phyloP scores from a whole-genome alignment of 1,140 invertebrate genomes.

The Meloidogyne exigua region DNA sequence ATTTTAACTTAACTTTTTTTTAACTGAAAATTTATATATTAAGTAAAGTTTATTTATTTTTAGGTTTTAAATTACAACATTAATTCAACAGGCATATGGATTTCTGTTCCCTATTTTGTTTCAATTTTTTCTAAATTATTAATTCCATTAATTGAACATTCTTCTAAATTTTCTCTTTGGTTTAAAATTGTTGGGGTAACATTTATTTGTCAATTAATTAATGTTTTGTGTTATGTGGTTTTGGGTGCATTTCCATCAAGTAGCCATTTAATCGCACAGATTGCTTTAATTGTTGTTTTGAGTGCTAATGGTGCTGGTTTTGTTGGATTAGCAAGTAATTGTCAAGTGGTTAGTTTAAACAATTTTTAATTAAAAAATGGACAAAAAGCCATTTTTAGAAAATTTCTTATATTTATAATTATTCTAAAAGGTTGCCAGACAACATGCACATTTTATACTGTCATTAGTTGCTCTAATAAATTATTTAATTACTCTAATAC shows the following conservation, averaged over 20 bases:
- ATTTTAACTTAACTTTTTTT: too few species aligned
- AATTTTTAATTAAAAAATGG: neutral
- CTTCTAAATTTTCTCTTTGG: neutral
- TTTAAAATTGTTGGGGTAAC: conserved; percentile 20
- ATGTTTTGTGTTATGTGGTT: conserved; percentile 20
- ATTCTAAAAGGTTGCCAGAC: conserved; percentile 19
- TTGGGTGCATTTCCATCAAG: conserved; percentile 3
- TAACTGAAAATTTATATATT: too few species aligned
- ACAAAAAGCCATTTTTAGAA: neutral
- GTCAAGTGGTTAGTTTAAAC: conserved; percentile 14
- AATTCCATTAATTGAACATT: conserved; percentile 14
- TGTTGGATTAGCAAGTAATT: conserved; percentile 18
- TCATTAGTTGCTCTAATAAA: conserved; percentile 20
- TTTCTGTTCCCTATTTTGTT: conserved; percentile 17
- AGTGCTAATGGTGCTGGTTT: conserved; percentile 25
- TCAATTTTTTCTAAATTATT: conserved; percentile 21
- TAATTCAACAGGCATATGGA: conserved; percentile 12
- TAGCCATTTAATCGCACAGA: conserved; percentile 13
- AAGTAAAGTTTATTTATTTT: neutral
- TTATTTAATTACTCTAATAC: conserved; percentile 23
- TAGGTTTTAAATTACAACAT: conserved; percentile 17
- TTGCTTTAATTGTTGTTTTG: conserved; percentile 9
- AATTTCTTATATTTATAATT: neutral
- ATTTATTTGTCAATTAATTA: conserved; percentile 22
- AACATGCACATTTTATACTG: conserved; percentile 22